phyloP scores from a whole-genome alignment of 2,888 invertebrate species.

The Megalurothrips usitatus region DNA sequence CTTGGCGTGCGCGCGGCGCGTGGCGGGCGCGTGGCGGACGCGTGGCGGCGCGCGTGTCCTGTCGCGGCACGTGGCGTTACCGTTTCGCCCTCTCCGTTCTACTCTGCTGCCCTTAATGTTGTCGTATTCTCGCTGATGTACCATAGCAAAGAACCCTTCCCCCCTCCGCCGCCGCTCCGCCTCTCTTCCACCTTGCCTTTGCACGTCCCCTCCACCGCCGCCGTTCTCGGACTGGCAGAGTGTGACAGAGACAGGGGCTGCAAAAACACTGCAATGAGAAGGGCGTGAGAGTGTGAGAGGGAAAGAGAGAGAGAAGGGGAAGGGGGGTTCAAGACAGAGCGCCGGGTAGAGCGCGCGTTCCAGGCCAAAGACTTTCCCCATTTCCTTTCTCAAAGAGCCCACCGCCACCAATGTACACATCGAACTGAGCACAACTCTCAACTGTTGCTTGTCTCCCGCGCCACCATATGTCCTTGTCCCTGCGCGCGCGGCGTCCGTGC shows the following conservation, averaged over 20 bases:
- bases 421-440: neutral
- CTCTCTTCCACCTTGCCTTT: too few species aligned
- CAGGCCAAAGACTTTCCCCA: slow-evolving; percentile 19
- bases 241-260: too few species aligned
- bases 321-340: neutral
- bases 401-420: neutral
- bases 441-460: neutral
- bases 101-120: neutral
- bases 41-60: neutral
- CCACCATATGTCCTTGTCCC: neutral
- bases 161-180: too few species aligned
- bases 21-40: neutral
- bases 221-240: too few species aligned
- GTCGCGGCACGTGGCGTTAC: neutral
- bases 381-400: slow-evolving; percentile 13
- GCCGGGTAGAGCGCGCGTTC: neutral
- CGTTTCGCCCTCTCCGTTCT: neutral
- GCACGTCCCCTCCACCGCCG: too few species aligned
- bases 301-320: neutral
- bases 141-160: too few species aligned
- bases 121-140: neutral
- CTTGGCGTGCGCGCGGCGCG: neutral
- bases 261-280: too few species aligned
- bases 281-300: neutral
- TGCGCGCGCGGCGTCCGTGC: neutral